Evolutionary conservation across 37 sponge, comb jelly and placozoan species (phyloP), one percentile per base, ranked within the genome.

Genomic region (Halichondria panicea): DNA sequence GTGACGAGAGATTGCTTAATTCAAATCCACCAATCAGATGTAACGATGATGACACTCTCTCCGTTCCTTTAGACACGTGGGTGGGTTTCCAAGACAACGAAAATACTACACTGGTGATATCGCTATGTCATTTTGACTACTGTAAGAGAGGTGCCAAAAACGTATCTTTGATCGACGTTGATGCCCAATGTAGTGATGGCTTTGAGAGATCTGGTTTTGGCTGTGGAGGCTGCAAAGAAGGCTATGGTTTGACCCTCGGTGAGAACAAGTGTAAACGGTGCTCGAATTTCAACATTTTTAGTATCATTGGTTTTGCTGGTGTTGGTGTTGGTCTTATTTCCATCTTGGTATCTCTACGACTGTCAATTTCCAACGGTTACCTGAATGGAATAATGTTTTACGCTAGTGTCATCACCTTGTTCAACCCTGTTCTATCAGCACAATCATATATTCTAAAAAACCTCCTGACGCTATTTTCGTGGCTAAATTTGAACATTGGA

Each of bases 341-440:
- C 13, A 18, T 35, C 44, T 58, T 86, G 21, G 13, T 25, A 1
- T 71, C 59, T 31, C 33, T 86, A 15, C 67, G 33, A 1, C 24
- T 86, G 0, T 73, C 57, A 15, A 66, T 86, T n/a, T 73, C 86
- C 8, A 57, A 65, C 30, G 86, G 86, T 24, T 72, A 50, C 61
- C 66, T 79, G 5, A 74, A 79, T 72, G 72, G 79, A 18, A 41
- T 86, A 13, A 45, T 86, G 2, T 72, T 86, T 60, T 86, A 78
- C 41, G 34, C 74, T 9, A 86, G 73, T 40, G 42, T 86, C 7
- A 15, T 73, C 22, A 70, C 57, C 36, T 2, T 71, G 11, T 86
- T 57, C 42, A 5, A 45, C 11, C 80, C 58, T 4, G 63, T 38
- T 21, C 63, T 79, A 18, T 37, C 43, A 39, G 1, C 72, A 30